Evolutionary conservation across 2,888 invertebrate genomes (phyloP).

Genomic region (Drosophila barbarae): DNA sequence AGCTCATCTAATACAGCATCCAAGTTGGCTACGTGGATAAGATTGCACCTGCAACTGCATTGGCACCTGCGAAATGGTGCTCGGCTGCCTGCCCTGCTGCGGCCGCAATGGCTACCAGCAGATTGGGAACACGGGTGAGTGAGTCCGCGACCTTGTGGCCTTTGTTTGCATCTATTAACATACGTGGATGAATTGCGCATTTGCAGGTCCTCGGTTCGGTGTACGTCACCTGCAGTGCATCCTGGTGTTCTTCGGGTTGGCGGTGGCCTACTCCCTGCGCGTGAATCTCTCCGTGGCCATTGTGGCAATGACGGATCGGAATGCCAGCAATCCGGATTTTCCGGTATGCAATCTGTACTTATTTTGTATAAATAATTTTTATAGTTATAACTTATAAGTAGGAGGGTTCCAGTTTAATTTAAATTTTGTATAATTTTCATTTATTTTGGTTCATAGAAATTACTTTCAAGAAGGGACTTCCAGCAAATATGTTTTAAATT

Average conservation of each 20-base stretch:
- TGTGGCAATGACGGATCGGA: conserved; percentile 85
- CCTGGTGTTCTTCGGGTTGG: conserved; percentile 83
- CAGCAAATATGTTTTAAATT: background rate
- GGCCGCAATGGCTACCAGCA: conserved; percentile 80
- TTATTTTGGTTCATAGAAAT: background rate
- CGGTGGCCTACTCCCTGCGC: conserved; percentile 84
- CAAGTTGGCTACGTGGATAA: conserved; percentile 35
- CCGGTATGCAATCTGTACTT: conserved; percentile 75
- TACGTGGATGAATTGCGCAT: conserved; percentile 5
- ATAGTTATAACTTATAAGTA: no score
- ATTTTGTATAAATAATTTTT: background rate
- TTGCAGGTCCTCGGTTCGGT: conserved; percentile 80
- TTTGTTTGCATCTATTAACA: conserved; percentile 10
- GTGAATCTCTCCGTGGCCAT: conserved; percentile 87
- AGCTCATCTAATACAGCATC: conserved; percentile 3
- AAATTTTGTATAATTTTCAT: fast-evolving
- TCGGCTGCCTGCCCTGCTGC: conserved; percentile 61
- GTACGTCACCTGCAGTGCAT: conserved; percentile 84
- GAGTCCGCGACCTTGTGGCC: conserved; percentile 17
- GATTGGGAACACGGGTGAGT: conserved; percentile 65
- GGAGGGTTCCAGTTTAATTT: background rate
- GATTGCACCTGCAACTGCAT: conserved; percentile 3
- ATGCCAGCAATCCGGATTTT: conserved; percentile 80
- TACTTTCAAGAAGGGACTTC: background rate
- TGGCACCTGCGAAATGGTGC: conserved; percentile 40